Evolutionary conservation across 2,797 vertebrate species (phyloP).

Genomic region (Epinephelus coioides): DNA sequence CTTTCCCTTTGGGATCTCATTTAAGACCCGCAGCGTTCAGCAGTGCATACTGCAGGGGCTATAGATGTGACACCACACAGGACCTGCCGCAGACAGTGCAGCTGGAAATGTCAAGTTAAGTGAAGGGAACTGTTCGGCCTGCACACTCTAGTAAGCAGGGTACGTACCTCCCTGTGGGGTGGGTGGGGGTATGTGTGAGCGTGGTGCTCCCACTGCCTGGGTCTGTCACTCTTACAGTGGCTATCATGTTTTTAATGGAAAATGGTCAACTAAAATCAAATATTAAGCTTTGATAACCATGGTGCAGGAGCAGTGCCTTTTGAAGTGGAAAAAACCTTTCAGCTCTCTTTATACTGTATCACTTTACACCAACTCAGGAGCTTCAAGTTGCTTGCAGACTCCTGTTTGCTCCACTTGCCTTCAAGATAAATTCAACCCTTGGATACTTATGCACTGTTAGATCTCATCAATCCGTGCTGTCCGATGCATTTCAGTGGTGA

Average conservation of each 20-base stretch:
- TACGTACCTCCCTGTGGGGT: conserved; percentile 73
- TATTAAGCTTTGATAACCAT: conserved; percentile 77
- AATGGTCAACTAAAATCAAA: conserved; percentile 77
- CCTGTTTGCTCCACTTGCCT: conserved; percentile 65
- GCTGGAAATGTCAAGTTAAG: conserved; percentile 87
- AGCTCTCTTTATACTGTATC: conserved; percentile 58
- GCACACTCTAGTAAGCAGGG: conserved; percentile 85
- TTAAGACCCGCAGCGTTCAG: conserved; percentile 82
- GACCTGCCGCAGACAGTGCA: conserved; percentile 79
- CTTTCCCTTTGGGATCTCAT: conserved; percentile 88
- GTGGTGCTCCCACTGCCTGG: conserved; percentile 40
- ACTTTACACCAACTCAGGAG: conserved; percentile 55
- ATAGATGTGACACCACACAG: conserved; percentile 79
- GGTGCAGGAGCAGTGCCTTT: conserved; percentile 65
- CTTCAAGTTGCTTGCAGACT: conserved; percentile 52
- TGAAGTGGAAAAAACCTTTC: conserved; percentile 76
- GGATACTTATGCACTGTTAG: conserved; percentile 28
- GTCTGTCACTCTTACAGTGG: conserved; percentile 72
- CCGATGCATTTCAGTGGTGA: conserved; percentile 4
- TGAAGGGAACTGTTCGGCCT: conserved; percentile 80
- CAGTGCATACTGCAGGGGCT: conserved; percentile 73
- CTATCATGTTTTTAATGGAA: conserved; percentile 78
- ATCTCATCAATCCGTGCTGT: conserved; percentile 50
- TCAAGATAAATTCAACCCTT: conserved; percentile 56
- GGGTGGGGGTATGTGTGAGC: conserved; percentile 7